Base-by-base conservation (phyloP, 2,797 vertebrate species). In the Huso huso region DNA sequence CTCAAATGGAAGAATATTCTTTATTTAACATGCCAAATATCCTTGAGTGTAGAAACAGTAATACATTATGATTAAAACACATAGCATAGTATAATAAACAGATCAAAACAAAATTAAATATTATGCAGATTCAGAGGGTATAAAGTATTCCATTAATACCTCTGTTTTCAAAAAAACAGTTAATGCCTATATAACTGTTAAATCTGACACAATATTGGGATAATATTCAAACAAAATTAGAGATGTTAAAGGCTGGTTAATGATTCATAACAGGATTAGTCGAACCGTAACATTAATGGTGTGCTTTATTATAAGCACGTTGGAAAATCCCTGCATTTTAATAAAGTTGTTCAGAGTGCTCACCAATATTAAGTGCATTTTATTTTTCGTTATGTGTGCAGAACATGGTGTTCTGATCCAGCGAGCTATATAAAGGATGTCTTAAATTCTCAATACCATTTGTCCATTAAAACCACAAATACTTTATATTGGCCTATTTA, bases 211-310 rank as follows among this genome's bases (percentile, higher is more conserved):
- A 4, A 37, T 37, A 37, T 37, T 37, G 37, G 52, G 52, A 66
- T 49, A 58, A 48, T 58, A 64, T 64, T 64, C 51, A 70, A 70
- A 64, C 15, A 53, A 60, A 64, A 60, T 61, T 48, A 63, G 58
- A 57, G 48, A 57, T 10, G 49, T 63, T 70, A 63, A 63, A 57
- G 7, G 48, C 53, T 67, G 18, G 55, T 23, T 61, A 67, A 67
- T 64, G 66, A 23, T 55, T 61, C 37, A 11, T 60, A 67, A 67
- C 51, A 37, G 10, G 62, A 71, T 66, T 67, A 66, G 57, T 51
- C 10, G 12, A 62, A 49, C 60, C 61, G 15, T 15, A 64, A 63
- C 48, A 51, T 68, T 63, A 59, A 64, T 58, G 52, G 10, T 18
- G 49, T 62, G 12, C 53, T 66, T 63, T 63, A 48, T 12, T 48